Base-by-base conservation (phyloP, 1,140 invertebrate species). In the Bicyclus anynana region DNA sequence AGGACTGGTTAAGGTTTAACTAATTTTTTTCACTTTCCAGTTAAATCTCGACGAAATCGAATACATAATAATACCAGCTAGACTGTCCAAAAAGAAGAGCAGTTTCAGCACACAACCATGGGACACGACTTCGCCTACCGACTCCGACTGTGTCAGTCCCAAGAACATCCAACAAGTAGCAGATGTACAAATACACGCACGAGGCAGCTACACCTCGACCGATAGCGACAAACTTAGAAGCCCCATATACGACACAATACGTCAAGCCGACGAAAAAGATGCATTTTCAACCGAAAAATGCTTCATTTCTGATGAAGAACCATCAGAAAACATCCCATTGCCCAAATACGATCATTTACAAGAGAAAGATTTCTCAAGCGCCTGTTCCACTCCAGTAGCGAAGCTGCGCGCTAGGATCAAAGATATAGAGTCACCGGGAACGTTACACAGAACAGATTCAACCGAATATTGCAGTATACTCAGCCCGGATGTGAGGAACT, bases 391-490 rank as follows among this genome's bases (percentile, higher is more conserved):
- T 5, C 84, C 84, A 0, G 66, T 87, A 61, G 54, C 74, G 21
- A 87, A 84, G 40, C 63, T 85, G 1, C 59, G 62, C 35, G 65
- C 76, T 0, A 62, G 74, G 50, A 67, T 80, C 12, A 84, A 75
- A 59, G 77, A 83, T 16, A 62, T 79, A 2, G 77, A 69, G 9
- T 80, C 84, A 0, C 82, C 84, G 21, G 75, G 77, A 10, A 62
- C 65, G 10, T 69, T 88, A 42, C 80, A 89, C 16, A 82, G 80
- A 62, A 89, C 85, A 46, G 86, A 89, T 60, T 90, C 89, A 1
- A 90, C 89, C 0, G 87, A 90, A 69, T 90, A 90, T 50, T 89
- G 87, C 51, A 89, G 86, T 35, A 77, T 90, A 40, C 55, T 86
- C 2, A 89, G 84, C 38, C 87, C 89, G 0, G 81, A 87, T 10